phyloP scores from a whole-genome alignment of 2,113 vertebrate species.

The Odontesthes bonariensis region DNA sequence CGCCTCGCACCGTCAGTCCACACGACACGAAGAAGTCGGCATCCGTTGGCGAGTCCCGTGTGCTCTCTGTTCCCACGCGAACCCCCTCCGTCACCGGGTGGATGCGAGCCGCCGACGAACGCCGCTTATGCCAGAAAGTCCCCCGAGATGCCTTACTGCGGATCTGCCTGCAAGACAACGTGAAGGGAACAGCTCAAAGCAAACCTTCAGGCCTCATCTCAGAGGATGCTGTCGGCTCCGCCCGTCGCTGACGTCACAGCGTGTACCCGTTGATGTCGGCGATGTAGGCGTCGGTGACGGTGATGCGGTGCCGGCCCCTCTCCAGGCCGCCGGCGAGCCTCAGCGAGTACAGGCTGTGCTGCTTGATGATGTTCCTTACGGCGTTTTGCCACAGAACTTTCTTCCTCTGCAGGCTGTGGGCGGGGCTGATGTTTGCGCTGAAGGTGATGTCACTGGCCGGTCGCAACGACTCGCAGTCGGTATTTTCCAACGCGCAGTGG shows the following conservation, averaged over 20 bases:
- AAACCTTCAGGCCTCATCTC: not conserved
- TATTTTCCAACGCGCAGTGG: conserved; percentile 1
- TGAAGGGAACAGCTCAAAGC: not conserved
- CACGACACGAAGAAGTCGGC: conserved; percentile 68
- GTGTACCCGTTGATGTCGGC: conserved; percentile 69
- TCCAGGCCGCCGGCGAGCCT: conserved; percentile 47
- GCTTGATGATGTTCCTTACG: conserved; percentile 70
- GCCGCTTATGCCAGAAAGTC: conserved; percentile 45
- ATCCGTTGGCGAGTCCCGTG: conserved; percentile 21
- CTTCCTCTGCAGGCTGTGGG: conserved; percentile 47
- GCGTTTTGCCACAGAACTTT: conserved; percentile 71
- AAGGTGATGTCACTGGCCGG: conserved; percentile 41
- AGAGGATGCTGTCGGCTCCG: not conserved
- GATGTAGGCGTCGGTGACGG: conserved; percentile 73
- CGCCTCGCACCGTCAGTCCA: conserved; percentile 56
- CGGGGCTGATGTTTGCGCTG: not conserved
- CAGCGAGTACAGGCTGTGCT: conserved; percentile 56
- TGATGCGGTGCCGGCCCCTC: conserved; percentile 50
- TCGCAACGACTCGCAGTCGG: conserved; percentile 21
- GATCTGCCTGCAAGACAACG: conserved; percentile 59
- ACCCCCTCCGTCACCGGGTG: conserved; percentile 11
- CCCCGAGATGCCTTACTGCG: conserved; percentile 55
- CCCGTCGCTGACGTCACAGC: not conserved
- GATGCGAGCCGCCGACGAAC: conserved; percentile 45
- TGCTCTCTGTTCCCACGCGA: not conserved